phyloP scores from a whole-genome alignment of 2,888 invertebrate genomes.

The Acronicta alni region DNA sequence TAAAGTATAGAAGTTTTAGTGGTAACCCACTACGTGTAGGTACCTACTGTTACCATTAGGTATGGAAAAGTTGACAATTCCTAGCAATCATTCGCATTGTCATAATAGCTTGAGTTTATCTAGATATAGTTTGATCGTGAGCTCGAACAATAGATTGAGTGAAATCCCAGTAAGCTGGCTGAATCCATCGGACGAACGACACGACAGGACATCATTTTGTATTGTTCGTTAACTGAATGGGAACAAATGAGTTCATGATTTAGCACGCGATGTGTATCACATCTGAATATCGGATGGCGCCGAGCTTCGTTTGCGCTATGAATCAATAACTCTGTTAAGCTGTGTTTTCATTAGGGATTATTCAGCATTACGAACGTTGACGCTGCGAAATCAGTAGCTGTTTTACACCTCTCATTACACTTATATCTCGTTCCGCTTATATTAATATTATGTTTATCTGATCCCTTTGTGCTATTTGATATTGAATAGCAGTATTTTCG shows the following conservation, averaged over 20 bases:
- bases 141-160: constrained; percentile 60
- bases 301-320: constrained; percentile 71
- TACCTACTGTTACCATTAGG: no score
- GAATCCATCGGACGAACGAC: constrained; percentile 64
- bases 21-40: no score
- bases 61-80: background rate
- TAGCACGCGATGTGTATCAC: constrained; percentile 74
- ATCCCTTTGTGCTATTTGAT: background rate
- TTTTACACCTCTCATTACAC: constrained; percentile 44
- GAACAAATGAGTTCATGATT: constrained; percentile 84
- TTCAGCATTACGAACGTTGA: constrained; percentile 59
- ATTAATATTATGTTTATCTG: constrained; percentile 21
- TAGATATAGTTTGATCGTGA: constrained; percentile 54
- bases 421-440: no score
- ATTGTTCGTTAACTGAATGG: constrained; percentile 81
- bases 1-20: no score
- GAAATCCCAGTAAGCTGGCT: constrained; percentile 71
- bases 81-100: constrained; percentile 39
- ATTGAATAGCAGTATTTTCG: background rate
- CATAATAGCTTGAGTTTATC: constrained; percentile 55
- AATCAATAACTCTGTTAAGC: constrained; percentile 74
- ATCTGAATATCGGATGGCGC: constrained; percentile 73
- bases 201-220: constrained; percentile 70
- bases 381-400: constrained; percentile 46
- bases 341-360: constrained; percentile 72